Base-by-base conservation (phyloP, 2,797 vertebrate genomes). In the Megalops cyprinoides region DNA sequence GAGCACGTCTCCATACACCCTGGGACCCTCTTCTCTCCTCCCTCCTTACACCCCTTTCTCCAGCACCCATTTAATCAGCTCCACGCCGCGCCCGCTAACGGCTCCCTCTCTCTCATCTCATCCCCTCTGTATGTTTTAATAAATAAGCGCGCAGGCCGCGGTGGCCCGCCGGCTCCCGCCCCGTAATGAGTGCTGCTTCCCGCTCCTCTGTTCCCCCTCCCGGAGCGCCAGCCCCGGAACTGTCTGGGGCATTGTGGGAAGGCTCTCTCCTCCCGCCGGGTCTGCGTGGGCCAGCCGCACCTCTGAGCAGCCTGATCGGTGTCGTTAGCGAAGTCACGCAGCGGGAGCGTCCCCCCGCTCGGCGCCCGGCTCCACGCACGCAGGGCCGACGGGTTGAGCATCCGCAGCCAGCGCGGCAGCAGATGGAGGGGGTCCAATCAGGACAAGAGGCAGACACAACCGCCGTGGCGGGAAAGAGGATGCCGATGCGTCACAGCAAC, bases 1-100 rank as follows among this genome's bases (percentile, higher is more conserved):
- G 81, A 88, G 85, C 82, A 82, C 80, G 79, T 76, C 14, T 37
- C 71, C 37, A 80, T 23, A 80, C 81, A 78, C 78, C 78, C 82
- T 82, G 2, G 83, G 79, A 69, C 79, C 71, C 28, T 71, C 62
- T 85, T 62, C 79, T 42, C 79, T 76, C 81, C 81, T 74, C 74
- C 55, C 75, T 62, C 4, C 49, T 75, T 60, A 25, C n/a, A n/a
- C n/a, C n/a, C n/a, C n/a, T n/a, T n/a, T n/a, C n/a, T n/a, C n/a
- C n/a, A n/a, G n/a, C n/a, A n/a, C n/a, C n/a, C n/a, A n/a, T n/a
- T n/a, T 67, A 78, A 31, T 65, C 4, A 39, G 58, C 44, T 65
- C 73, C 80, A 65, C 18, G 37, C 79, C 20, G 53, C 85, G 79
- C 69, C 74, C 49, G 58, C 31, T 73, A 42, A 39, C n/a, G n/a